Percentiles rank a stretch among this genome's conserved stretches.
Evolutionary conservation across 2,888 invertebrate genomes (phyloP).

Genomic region (Aspidiotus destructor): DNA sequence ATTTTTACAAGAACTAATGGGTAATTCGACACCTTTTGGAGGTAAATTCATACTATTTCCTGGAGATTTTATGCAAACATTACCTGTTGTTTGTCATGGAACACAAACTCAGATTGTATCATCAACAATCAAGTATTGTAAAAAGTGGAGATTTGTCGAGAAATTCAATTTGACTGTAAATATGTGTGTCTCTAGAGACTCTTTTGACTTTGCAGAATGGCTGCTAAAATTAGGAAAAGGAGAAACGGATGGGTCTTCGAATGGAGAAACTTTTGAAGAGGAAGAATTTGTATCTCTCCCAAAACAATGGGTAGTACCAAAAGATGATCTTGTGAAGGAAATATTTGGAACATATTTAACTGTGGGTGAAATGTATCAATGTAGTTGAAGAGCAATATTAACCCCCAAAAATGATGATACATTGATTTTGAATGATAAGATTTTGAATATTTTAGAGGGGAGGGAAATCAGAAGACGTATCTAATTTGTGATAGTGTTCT

Average conservation of each 20-base stretch:
- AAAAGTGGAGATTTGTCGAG: neutral
- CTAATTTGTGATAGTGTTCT: neutral
- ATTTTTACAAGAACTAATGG: neutral
- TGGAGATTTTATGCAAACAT: neutral
- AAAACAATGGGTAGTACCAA: too few species aligned
- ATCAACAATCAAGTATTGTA: neutral
- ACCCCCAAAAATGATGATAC: constrained; percentile 3
- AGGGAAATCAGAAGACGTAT: neutral
- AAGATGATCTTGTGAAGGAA: too few species aligned
- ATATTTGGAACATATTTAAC: constrained; percentile 1
- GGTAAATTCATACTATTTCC: neutral
- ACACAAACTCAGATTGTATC: too few species aligned
- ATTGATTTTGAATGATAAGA: neutral
- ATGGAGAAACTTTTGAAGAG: too few species aligned
- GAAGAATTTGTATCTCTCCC: too few species aligned
- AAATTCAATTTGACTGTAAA: neutral
- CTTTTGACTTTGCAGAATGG: neutral
- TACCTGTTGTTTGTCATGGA: neutral
- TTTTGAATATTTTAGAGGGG: neutral
- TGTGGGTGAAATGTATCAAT: neutral
- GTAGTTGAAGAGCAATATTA: too few species aligned
- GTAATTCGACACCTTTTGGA: neutral
- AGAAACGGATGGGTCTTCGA: too few species aligned
- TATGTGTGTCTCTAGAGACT: neutral
- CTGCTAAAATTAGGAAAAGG: neutral